Percentiles rank a stretch among this genome's conserved stretches.
phyloP scores from a whole-genome alignment of 1,140 invertebrate genomes.

The Zaprionus davidi region DNA sequence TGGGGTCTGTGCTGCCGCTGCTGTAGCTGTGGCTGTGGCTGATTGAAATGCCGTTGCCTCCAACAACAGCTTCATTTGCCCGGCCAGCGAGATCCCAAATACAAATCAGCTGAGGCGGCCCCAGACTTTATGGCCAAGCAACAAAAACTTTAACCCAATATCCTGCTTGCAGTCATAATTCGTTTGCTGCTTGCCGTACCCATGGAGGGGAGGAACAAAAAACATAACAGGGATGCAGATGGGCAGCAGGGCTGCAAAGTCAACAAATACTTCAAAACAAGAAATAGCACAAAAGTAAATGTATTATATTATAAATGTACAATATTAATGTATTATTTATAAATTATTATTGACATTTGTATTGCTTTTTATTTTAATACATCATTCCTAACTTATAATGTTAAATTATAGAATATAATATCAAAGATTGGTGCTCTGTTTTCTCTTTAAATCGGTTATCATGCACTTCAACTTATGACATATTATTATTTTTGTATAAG shows the following conservation, averaged over 20 bases:
- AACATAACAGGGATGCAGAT: background rate
- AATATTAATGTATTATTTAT: background rate
- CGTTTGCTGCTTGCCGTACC: conserved; percentile 49
- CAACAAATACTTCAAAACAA: conserved; percentile 2
- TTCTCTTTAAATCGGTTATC: no score
- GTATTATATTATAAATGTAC: background rate
- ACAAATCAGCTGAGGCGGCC: conserved; percentile 51
- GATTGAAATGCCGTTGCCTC: conserved; percentile 70
- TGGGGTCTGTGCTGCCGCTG: conserved; percentile 42
- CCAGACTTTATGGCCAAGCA: conserved; percentile 59
- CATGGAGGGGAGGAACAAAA: background rate
- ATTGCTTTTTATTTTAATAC: background rate
- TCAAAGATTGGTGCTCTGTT: no score
- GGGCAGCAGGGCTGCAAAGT: background rate
- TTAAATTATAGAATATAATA: no score
- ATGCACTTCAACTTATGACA: no score
- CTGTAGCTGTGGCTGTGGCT: no score
- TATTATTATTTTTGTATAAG: no score
- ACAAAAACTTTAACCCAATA: conserved; percentile 78
- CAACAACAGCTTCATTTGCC: conserved; percentile 73
- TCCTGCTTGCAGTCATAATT: conserved; percentile 81
- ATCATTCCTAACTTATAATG: no score
- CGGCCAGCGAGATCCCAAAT: conserved; percentile 23
- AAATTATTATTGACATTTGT: no score
- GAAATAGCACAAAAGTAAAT: background rate